Conservation (phyloP, 2,113 vertebrate species). For the Poecilia latipinna region DNA sequence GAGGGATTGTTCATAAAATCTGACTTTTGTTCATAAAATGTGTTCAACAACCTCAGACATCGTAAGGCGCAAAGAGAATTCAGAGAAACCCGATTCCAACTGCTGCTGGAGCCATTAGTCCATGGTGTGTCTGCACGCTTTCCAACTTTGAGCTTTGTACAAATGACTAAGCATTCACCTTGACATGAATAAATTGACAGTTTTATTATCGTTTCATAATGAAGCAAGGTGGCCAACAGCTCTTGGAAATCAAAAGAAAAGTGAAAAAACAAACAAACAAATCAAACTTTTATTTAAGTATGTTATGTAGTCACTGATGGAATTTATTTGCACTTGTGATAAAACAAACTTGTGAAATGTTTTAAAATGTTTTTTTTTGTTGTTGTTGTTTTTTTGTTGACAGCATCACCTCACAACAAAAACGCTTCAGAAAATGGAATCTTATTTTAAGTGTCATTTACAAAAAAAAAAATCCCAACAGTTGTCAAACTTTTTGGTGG, state of each 20-base stretch:
- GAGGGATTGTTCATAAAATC: background rate
- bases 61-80: slow-evolving; percentile 11
- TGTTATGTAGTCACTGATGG: background rate
- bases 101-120: slow-evolving; percentile 40
- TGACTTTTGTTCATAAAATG: background rate
- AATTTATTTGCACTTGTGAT: background rate
- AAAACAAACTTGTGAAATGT: background rate
- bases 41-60: slow-evolving; percentile 10
- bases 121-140: slow-evolving; percentile 57
- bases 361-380: background rate
- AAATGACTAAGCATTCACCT: slow-evolving; percentile 58
- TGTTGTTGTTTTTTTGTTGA: background rate
- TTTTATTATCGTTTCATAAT: slow-evolving; percentile 51
- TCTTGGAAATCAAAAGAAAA: background rate
- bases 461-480: too few relatives aligned
- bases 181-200: slow-evolving; percentile 59
- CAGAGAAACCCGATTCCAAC: slow-evolving; percentile 23
- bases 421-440: background rate
- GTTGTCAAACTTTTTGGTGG: too few relatives aligned
- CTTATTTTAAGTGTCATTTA: background rate
- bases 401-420: background rate
- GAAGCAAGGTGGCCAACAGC: slow-evolving; percentile 28
- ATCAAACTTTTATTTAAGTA: background rate
- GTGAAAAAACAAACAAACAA: background rate
- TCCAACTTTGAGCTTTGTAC: slow-evolving; percentile 46